Evolutionary conservation across 2,888 invertebrate genomes (phyloP).

Genomic region (Eristalinus sepulchralis): DNA sequence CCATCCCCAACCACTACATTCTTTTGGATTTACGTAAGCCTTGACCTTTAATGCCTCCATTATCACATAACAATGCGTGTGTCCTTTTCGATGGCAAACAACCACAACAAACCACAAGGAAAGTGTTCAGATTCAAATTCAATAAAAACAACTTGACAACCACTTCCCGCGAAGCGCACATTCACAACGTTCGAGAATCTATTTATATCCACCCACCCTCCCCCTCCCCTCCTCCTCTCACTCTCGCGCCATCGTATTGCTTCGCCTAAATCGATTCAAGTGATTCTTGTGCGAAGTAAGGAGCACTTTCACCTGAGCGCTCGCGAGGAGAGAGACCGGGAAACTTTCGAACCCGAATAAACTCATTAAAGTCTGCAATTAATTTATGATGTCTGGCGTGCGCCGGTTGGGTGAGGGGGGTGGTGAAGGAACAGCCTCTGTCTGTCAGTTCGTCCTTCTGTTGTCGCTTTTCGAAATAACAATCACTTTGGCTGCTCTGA

Average conservation of each 20-base stretch:
- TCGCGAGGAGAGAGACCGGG: neutral
- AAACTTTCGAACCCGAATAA: neutral
- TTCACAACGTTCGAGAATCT: neutral
- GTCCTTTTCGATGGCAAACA: neutral
- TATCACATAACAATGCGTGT: neutral
- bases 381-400: neutral
- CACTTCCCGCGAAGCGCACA: neutral
- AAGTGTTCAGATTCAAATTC: neutral
- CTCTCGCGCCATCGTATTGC: too few relatives aligned
- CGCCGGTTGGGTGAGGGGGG: neutral
- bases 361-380: neutral
- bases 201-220: neutral
- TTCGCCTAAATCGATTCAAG: too few relatives aligned
- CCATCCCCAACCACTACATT: too few relatives aligned
- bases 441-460: neutral
- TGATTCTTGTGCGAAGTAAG: too few relatives aligned
- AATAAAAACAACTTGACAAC: neutral
- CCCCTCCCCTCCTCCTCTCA: too few relatives aligned
- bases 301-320: too few relatives aligned
- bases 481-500: neutral
- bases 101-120: neutral
- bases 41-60: neutral
- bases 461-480: neutral
- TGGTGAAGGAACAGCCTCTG: neutral
- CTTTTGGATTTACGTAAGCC: neutral